Percentiles rank a stretch among this genome's conserved stretches.
phyloP scores from a whole-genome alignment of 2,113 vertebrate genomes.

The Cryptomyrus ogoouensis region DNA sequence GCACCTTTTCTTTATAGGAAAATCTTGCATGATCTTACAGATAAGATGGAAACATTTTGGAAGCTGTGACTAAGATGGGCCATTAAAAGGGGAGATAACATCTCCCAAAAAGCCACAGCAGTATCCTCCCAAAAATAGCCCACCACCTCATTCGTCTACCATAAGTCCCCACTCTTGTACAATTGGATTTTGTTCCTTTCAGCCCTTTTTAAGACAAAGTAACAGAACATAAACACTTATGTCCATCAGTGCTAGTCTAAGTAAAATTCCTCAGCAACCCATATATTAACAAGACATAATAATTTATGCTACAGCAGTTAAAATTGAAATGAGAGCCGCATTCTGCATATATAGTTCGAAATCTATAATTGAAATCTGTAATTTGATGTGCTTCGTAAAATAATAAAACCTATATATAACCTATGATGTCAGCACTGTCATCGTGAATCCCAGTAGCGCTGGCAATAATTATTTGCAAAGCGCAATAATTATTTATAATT shows the following conservation, averaged over 20 bases:
- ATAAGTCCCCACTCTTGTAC: neutral
- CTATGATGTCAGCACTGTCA: neutral
- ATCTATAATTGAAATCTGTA: constrained; percentile 8
- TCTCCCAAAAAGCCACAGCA: neutral
- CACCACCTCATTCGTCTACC: neutral
- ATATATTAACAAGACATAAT: neutral
- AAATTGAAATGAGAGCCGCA: neutral
- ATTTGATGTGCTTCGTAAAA: neutral
- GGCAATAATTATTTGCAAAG: neutral
- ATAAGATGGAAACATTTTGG: neutral
- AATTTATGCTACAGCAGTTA: constrained; percentile 2
- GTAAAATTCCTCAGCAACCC: neutral
- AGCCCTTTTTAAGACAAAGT: neutral
- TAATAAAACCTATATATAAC: neutral
- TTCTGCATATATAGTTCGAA: neutral
- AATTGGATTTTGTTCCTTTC: neutral
- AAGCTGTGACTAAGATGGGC: neutral
- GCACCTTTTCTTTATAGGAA: neutral
- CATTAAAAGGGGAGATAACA: neutral
- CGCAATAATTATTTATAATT: neutral
- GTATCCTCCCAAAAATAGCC: neutral
- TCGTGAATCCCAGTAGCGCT: neutral
- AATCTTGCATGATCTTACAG: neutral
- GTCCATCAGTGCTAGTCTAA: neutral
- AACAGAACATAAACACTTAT: neutral